Conservation (phyloP, 2,888 invertebrate species). For the Calameuta filiformis region DNA sequence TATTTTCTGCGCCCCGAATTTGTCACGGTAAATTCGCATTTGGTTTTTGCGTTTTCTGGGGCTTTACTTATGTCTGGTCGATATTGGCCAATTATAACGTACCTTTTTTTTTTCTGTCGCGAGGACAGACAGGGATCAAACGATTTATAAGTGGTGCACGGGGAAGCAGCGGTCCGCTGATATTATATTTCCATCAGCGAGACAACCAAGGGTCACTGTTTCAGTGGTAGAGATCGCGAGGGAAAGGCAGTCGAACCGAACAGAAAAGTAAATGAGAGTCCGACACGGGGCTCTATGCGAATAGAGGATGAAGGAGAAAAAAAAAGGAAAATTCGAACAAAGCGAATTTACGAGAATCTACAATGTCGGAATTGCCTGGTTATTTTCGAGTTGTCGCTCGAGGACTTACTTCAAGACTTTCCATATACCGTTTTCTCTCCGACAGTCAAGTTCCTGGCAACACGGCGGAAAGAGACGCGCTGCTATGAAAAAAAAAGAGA, state of each 20-base stretch:
- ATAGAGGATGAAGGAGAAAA: background rate
- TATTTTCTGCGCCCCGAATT: background rate
- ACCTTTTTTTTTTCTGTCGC: background rate
- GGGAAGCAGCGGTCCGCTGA: background rate
- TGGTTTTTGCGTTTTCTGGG: background rate
- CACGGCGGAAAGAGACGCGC: background rate
- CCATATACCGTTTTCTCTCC: background rate
- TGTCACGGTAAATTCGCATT: background rate
- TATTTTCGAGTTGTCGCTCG: constrained; percentile 28
- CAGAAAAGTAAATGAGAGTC: background rate
- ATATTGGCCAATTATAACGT: background rate
- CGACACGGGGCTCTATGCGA: background rate
- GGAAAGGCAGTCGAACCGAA: background rate
- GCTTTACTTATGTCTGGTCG: background rate
- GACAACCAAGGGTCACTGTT: background rate
- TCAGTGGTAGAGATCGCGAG: background rate
- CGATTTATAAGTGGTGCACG: background rate
- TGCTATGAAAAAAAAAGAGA: background rate
- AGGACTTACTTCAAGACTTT: background rate
- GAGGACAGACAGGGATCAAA: background rate
- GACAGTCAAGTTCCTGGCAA: background rate
- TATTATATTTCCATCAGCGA: background rate
- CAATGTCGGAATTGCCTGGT: constrained; percentile 28
- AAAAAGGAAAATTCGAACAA: background rate
- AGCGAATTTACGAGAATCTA: background rate